Conservation (phyloP, 2,888 invertebrate species). For the Lepidochrysops patricia region DNA sequence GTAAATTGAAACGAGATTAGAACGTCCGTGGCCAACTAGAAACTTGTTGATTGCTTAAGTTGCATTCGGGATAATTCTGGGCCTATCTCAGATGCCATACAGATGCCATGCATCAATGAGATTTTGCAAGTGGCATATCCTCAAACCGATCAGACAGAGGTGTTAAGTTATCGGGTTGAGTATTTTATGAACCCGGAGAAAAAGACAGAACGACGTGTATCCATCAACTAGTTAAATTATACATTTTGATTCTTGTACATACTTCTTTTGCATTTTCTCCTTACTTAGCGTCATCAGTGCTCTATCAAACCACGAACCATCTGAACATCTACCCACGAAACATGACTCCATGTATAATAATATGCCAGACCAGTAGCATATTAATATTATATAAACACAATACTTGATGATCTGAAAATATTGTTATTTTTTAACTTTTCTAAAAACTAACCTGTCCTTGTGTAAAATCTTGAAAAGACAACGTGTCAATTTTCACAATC, state of each 20-base stretch:
- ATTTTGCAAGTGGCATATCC: background rate
- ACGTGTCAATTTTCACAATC: background rate
- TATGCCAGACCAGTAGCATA: slow-evolving; percentile 71
- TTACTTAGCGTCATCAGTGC: slow-evolving; percentile 43
- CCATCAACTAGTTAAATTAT: background rate
- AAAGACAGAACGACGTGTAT: too few relatives aligned
- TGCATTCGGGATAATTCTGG: too few relatives aligned
- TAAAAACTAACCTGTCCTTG: background rate
- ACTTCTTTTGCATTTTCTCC: slow-evolving; percentile 35
- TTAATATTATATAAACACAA: slow-evolving; percentile 53
- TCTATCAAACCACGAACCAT: slow-evolving; percentile 64
- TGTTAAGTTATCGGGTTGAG: too few relatives aligned
- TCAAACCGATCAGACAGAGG: too few relatives aligned
- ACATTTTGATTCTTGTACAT: slow-evolving; percentile 21
- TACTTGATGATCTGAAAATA: slow-evolving; percentile 55
- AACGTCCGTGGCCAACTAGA: background rate
- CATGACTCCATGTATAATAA: slow-evolving; percentile 68
- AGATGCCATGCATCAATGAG: too few relatives aligned
- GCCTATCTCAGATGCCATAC: too few relatives aligned
- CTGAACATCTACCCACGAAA: slow-evolving; percentile 58
- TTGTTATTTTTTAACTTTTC: background rate
- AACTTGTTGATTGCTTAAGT: too few relatives aligned
- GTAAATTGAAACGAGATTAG: background rate
- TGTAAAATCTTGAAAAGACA: background rate
- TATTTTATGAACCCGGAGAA: too few relatives aligned